Percentiles rank a stretch among this genome's conserved stretches.
phyloP scores from a whole-genome alignment of 2,113 vertebrate genomes.

The Corythornis vintsioides region DNA sequence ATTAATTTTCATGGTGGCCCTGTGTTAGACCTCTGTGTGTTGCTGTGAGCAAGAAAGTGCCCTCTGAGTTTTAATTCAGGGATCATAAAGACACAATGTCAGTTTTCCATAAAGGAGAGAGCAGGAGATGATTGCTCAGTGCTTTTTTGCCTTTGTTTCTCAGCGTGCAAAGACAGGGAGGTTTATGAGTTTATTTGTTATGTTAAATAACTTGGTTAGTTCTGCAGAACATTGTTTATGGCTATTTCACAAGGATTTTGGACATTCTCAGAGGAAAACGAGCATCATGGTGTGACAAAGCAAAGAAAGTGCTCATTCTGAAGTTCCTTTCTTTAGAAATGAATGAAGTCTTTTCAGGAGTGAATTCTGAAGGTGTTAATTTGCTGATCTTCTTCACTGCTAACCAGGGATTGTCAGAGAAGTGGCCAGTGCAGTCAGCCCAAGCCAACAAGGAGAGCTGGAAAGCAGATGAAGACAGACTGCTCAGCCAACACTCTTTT shows the following conservation, averaged over 20 bases:
- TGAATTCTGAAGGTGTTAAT: background rate
- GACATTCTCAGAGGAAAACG: background rate
- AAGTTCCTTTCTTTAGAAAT: background rate
- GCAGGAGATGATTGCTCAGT: background rate
- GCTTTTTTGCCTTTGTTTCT: background rate
- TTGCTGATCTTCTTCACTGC: background rate
- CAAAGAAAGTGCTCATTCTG: background rate
- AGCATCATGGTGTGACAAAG: background rate
- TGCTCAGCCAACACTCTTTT: background rate
- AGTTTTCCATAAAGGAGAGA: background rate
- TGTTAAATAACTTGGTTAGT: background rate
- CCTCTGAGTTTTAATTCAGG: background rate
- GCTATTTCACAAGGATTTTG: background rate
- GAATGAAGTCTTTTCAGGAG: background rate
- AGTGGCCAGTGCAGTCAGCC: background rate
- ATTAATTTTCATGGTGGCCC: conserved; percentile 2
- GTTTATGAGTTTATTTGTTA: background rate
- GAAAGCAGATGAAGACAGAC: background rate
- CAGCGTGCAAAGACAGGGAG: background rate
- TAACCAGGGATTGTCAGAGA: background rate
- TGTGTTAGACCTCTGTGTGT: background rate
- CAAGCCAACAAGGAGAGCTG: rapidly evolving
- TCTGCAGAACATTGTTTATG: background rate
- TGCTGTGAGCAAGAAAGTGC: background rate
- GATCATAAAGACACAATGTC: background rate